Evolutionary conservation across 2,888 invertebrate genomes (phyloP).

Genomic region (Drosophila lacicola): DNA sequence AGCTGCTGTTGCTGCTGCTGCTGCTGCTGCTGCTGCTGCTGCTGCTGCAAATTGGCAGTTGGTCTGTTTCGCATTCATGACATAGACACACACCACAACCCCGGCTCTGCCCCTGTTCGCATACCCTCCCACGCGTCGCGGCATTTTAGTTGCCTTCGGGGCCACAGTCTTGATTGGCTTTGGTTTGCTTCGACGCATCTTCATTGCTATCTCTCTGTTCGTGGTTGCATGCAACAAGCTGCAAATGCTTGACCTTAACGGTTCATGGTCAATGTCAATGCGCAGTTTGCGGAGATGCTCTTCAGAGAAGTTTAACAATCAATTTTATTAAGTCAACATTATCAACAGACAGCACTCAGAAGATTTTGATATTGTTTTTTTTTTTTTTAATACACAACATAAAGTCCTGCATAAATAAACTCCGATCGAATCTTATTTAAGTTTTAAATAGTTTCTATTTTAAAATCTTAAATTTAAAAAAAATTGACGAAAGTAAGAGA

Average conservation of each 20-base stretch:
- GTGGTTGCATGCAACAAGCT: slow-evolving; percentile 66
- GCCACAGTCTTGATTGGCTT: slow-evolving; percentile 32
- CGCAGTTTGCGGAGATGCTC: not conserved
- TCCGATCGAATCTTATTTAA: too few species aligned
- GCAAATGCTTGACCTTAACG: slow-evolving; percentile 58
- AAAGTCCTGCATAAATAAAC: not conserved
- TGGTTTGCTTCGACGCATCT: slow-evolving; percentile 10
- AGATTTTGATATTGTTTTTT: not conserved
- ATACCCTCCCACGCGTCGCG: not conserved
- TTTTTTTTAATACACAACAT: too few species aligned
- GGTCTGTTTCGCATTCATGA: slow-evolving; percentile 44
- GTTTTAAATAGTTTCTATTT: too few species aligned
- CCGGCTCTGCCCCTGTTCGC: not conserved
- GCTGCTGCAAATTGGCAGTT: slow-evolving; percentile 52
- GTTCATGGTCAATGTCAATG: slow-evolving; percentile 64
- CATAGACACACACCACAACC: not conserved
- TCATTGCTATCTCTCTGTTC: slow-evolving; percentile 13
- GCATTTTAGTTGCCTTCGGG: slow-evolving; percentile 26
- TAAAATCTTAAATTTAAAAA: too few species aligned
- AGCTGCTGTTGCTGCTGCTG: slow-evolving; percentile 12
- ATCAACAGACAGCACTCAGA: not conserved
- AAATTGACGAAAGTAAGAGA: not conserved
- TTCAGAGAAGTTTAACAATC: not conserved
- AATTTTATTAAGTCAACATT: not conserved
- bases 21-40: slow-evolving; percentile 24